Percentiles rank a stretch among this genome's conserved stretches.
These are phyloP conservation scores for Drosophila pseudoobscura DNA, from an alignment of 1,140 invertebrate species.

Conservation along the genomic window DNA sequence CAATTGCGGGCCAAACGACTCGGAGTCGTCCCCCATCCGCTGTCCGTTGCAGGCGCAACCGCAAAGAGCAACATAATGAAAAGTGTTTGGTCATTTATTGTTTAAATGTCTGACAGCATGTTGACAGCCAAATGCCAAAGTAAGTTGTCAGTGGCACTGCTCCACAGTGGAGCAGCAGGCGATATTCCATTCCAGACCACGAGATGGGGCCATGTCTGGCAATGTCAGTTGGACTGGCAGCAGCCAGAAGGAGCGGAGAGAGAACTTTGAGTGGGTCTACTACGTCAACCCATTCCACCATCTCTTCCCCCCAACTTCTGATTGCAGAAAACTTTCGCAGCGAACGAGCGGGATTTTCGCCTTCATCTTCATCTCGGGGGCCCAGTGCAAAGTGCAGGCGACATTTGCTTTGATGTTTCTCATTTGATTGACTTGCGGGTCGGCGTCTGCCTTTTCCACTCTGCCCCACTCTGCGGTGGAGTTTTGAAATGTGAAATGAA, in stretches of 20 bases:
- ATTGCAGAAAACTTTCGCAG: slow-evolving; percentile 40
- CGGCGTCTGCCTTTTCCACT: slow-evolving; percentile 6
- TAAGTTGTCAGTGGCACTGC: slow-evolving; percentile 70
- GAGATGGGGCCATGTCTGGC: slow-evolving; percentile 35
- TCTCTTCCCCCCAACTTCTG: slow-evolving; percentile 5
- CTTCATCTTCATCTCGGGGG: slow-evolving; percentile 27
- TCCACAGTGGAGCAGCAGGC: not conserved
- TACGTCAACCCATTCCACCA: no score
- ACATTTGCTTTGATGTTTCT: slow-evolving; percentile 76
- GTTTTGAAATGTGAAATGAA: slow-evolving; percentile 16
- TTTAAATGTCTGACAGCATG: slow-evolving; percentile 80
- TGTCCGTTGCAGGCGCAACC: slow-evolving; percentile 60
- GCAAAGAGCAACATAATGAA: slow-evolving; percentile 81
- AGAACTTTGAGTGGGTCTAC: slow-evolving; percentile 21
- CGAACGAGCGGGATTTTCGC: slow-evolving; percentile 25
- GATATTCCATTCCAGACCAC: slow-evolving; percentile 10
- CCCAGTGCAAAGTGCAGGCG: slow-evolving; percentile 46
- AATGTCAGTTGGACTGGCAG: slow-evolving; percentile 23
- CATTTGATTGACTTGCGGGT: slow-evolving; percentile 70
- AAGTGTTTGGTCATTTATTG: slow-evolving; percentile 82
- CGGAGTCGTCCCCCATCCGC: slow-evolving; percentile 21
- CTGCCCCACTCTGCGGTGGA: not conserved
- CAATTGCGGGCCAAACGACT: slow-evolving; percentile 26
- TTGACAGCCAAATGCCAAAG: slow-evolving; percentile 80
- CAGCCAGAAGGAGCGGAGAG: not conserved